Base-by-base conservation (phyloP, 2,797 vertebrate species). In the Rhinichthys osculus region DNA sequence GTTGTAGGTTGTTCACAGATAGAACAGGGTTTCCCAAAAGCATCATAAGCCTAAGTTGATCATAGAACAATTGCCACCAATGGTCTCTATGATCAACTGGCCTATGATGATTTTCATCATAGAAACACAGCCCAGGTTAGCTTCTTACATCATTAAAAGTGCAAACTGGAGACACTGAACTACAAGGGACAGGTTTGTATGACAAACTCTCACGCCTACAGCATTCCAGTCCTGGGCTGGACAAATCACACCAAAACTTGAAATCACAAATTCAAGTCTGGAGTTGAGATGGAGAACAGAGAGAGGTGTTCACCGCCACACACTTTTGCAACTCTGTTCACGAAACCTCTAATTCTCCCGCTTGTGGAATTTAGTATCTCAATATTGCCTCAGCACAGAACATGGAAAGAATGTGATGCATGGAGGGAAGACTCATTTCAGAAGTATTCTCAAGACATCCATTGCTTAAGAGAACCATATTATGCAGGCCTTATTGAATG, bases 211-310 rank as follows among this genome's bases (percentile, higher is more conserved):
- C 66, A 85, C 35, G 9, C 78, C 84, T 66, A 62, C 40, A 74
- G 67, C 78, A 67, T 85, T 81, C 69, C 84, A 52, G 30, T 81
- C 17, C 33, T 81, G 83, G 27, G 84, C 54, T 42, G 84, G 3
- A 73, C 40, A n/a, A 73, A 74, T 54, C 57, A 30, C 1, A 7
- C 10, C 23, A 27, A 50, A 59, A 84, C n/a, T 27, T 23, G 69
- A 57, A 21, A 4, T 83, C 30, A 47, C 1, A 1, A 23, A 62
- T 14, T 72, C 0, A 17, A 76, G 11, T 30, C 19, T 74, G 21
- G 11, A 35, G 57, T 21, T 47, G 40, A 83, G 57, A 52, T 72
- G 70, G 42, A 67, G 62, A 69, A 66, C n/a, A 10, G 38, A 66
- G 6, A 66, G 9, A 40, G 23, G 7, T 52, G 79, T 67, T 35